Conservation (phyloP, 2,797 vertebrate genomes). For the Girardinus metallicus region DNA sequence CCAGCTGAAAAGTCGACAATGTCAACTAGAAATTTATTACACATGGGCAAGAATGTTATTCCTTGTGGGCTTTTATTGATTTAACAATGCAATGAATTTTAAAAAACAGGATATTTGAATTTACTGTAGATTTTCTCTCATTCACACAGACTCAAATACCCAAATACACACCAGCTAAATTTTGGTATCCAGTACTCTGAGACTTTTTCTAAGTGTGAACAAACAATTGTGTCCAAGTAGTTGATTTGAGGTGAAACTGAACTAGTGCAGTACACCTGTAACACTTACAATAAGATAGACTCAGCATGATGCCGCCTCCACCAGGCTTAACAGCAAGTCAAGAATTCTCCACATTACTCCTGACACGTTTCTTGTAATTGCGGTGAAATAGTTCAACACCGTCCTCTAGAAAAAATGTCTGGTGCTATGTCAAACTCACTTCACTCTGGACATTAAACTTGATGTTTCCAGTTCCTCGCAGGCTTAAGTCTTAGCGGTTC, state of each 20-base stretch:
- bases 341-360: not conserved
- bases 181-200: not conserved
- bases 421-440: not conserved
- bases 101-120: not conserved
- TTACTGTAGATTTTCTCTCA: not conserved
- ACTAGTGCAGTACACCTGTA: not conserved
- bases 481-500: not conserved
- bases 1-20: conserved; percentile 5
- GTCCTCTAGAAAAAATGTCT: not conserved
- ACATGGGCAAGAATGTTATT: not conserved
- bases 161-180: not conserved
- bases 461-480: not conserved
- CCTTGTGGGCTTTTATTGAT: not conserved
- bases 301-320: not conserved
- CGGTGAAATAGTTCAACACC: not conserved
- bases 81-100: not conserved
- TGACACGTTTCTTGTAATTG: not conserved
- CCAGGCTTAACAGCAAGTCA: not conserved
- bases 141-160: not conserved
- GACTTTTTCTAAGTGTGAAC: not conserved
- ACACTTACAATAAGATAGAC: not conserved
- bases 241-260: not conserved
- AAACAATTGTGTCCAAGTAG: not conserved
- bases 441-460: no score
- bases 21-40: not conserved